Base-by-base conservation (phyloP, 2,113 vertebrate species). In the Malurus cyaneus region DNA sequence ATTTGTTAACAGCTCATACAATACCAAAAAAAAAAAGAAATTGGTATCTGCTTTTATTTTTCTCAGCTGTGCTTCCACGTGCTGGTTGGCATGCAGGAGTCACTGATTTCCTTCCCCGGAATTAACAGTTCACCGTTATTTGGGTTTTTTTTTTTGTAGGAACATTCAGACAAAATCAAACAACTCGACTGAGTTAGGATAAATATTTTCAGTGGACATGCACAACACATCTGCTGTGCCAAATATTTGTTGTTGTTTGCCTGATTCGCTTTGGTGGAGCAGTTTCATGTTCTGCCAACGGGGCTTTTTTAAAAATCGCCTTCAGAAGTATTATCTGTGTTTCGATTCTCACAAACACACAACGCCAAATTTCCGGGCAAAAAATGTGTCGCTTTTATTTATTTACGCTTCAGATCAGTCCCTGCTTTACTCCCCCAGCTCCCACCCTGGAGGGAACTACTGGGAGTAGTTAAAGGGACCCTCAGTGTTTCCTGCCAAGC, bases 211-310 rank as follows among this genome's bases (percentile, higher is more conserved):
- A 19, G 42, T 14, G 71, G 64, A 61, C 71, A 16, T 5, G 54
- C 72, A 92, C 81, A 29, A 61, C 80, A 36, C 87, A 36, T 80
- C 29, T 72, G 70, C 80, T 4, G 41, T 70, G 95, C 96, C 93
- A 90, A 53, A 70, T 59, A 52, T 52, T 85, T 78, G 65, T 82
- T 71, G 46, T 67, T 73, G 78, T 96, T 95, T 64, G 89, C 69
- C 79, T 19, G 76, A 32, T 65, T 71, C 17, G 78, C 83, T 91
- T 67, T 72, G 59, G 91, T 88, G 86, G 29, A 73, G 70, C 12
- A 84, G 96, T 95, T 98, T 97, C 95, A 97, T 97, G 88, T 97
- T 44, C 80, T 97, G 97, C 97, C 97, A 96, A 77, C 5, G 67
- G 47, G 72, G 74, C 61, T 86, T 44, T 44, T 94, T 66, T 21